These are phyloP conservation scores for Acholoe squamosa DNA, from an alignment of 2,888 invertebrate species.

Conservation along the genomic window DNA sequence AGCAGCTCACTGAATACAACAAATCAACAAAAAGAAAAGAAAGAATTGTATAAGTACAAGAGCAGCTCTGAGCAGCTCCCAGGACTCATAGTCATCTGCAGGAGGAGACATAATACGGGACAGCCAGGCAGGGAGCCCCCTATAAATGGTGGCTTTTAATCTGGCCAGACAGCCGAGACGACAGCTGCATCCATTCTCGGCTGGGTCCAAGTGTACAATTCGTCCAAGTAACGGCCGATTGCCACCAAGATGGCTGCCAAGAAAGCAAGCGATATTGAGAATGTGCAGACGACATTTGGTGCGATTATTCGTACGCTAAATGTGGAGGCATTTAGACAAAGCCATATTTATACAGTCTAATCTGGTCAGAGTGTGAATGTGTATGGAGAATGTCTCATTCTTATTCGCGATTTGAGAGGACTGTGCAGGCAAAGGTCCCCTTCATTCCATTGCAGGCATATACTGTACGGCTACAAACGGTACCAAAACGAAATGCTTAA, in stretches of 20 bases:
- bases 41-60: neutral
- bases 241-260: neutral
- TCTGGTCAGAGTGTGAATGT: too few species aligned
- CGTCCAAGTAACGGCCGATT: neutral
- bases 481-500: too few species aligned
- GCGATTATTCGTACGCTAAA: neutral
- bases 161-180: neutral
- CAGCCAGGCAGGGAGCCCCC: neutral
- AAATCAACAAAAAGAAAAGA: neutral
- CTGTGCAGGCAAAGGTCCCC: too few species aligned
- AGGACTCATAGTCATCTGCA: neutral
- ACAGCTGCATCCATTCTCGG: neutral
- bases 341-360: too few species aligned
- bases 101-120: neutral
- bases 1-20: neutral
- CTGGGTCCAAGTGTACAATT: slow-evolving; percentile 28
- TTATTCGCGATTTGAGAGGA: too few species aligned
- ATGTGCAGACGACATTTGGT: neutral
- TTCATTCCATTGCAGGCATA: too few species aligned
- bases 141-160: slow-evolving; percentile 1
- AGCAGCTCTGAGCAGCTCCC: neutral
- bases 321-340: neutral
- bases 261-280: neutral
- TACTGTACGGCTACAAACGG: too few species aligned
- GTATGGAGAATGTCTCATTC: too few species aligned